Evolutionary conservation across 2,888 invertebrate genomes (phyloP).

Genomic region (Pammene aurita): DNA sequence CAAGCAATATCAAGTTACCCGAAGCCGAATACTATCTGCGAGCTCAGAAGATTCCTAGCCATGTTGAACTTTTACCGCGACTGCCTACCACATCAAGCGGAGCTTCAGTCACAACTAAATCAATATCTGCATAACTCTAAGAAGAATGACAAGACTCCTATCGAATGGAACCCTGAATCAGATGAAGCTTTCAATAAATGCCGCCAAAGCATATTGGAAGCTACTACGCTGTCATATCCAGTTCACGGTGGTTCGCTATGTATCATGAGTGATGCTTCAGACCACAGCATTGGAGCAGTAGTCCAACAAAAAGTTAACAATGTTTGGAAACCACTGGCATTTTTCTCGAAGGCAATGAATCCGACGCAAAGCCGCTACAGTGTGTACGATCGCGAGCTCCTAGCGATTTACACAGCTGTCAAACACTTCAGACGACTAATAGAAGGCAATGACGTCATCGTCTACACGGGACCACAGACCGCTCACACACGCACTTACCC

Average conservation of each 20-base stretch:
- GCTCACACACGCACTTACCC: constrained; percentile 37
- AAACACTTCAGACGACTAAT: not conserved
- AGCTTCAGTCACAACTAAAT: too few relatives aligned
- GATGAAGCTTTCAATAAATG: constrained; percentile 20
- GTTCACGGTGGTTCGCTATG: not conserved
- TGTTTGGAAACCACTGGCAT: constrained; percentile 1
- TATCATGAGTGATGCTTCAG: constrained; percentile 1
- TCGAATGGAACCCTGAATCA: not conserved
- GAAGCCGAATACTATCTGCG: too few relatives aligned
- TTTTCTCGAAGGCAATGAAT: constrained; percentile 18
- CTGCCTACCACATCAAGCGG: too few relatives aligned
- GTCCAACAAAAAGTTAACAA: too few relatives aligned
- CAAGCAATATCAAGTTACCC: too few relatives aligned
- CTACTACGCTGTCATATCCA: constrained; percentile 16
- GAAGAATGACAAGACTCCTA: too few relatives aligned
- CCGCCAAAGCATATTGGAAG: constrained; percentile 21
- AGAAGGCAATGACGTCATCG: constrained; percentile 28
- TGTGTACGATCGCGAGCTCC: constrained; percentile 11
- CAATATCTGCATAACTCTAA: too few relatives aligned
- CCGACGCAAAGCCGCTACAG: constrained; percentile 15
- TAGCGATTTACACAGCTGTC: constrained; percentile 15
- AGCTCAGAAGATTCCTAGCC: too few relatives aligned
- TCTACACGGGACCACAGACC: constrained; percentile 46
- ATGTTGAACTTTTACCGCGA: too few relatives aligned
- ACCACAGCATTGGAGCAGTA: too few relatives aligned